These are phyloP conservation scores for Scopus umbretta DNA, from an alignment of 2,113 vertebrate genomes.

Conservation along the genomic window DNA sequence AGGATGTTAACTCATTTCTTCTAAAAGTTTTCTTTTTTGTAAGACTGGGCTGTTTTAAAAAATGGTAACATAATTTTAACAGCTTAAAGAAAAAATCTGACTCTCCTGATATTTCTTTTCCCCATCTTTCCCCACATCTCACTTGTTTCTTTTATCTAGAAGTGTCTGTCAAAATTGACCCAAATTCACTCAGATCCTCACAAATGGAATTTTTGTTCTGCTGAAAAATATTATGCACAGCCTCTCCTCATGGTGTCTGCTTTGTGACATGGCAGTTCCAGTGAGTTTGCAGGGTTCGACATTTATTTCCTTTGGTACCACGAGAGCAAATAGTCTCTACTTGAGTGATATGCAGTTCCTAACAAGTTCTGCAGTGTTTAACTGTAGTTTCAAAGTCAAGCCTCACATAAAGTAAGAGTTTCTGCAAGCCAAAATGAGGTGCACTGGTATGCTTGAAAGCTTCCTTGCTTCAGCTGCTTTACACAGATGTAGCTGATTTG, in stretches of 20 bases:
- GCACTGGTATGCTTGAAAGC: background rate
- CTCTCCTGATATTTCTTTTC: background rate
- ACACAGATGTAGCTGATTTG: background rate
- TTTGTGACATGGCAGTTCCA: background rate
- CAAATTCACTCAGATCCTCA: background rate
- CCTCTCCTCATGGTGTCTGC: background rate
- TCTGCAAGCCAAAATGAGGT: background rate
- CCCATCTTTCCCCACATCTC: background rate
- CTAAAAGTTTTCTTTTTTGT: background rate
- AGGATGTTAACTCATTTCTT: background rate
- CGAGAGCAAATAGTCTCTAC: background rate
- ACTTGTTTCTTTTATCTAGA: background rate
- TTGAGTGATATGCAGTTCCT: background rate
- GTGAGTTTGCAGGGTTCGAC: background rate
- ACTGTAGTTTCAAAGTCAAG: background rate
- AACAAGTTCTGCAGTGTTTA: background rate
- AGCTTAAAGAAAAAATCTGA: background rate
- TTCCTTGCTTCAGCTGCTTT: background rate
- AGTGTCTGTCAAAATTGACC: background rate
- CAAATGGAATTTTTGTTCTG: background rate
- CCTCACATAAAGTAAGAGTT: background rate
- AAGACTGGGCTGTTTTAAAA: background rate
- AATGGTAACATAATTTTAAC: background rate
- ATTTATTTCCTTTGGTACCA: background rate
- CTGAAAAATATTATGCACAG: background rate